Percentiles rank a stretch among this genome's conserved stretches.
These are phyloP conservation scores for Agrilus cyanescens DNA, from an alignment of 2,888 invertebrate genomes.

Conservation along the genomic window DNA sequence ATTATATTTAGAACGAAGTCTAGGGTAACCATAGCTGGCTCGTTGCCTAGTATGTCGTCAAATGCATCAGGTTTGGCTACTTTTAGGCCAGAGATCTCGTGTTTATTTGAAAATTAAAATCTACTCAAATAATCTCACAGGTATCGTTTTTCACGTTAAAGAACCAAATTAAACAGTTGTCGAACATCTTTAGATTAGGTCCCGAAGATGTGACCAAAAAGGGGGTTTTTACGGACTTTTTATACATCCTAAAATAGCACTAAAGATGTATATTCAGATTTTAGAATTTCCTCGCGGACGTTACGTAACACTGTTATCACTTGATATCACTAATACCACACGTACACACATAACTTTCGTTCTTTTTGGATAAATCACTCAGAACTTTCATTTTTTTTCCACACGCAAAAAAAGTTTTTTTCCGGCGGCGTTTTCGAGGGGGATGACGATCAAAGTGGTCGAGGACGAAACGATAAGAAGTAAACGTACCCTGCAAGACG, in stretches of 20 bases:
- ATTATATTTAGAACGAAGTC: conserved; percentile 32
- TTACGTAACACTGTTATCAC: too few relatives aligned
- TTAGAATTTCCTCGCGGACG: too few relatives aligned
- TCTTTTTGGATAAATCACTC: conserved; percentile 2
- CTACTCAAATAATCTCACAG: conserved; percentile 8
- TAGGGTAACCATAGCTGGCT: conserved; percentile 32
- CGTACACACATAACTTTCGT: conserved; percentile 8
- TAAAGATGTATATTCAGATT: too few relatives aligned
- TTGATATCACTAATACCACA: conserved; percentile 2
- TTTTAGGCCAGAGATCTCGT: conserved; percentile 27
- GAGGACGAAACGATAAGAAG: background rate
- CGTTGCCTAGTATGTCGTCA: conserved; percentile 31
- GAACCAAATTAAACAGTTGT: background rate
- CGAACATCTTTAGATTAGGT: background rate
- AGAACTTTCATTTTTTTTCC: background rate
- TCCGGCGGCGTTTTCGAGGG: too few relatives aligned
- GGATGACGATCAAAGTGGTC: background rate
- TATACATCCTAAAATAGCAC: too few relatives aligned
- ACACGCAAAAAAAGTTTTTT: too few relatives aligned
- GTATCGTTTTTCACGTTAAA: conserved; percentile 6
- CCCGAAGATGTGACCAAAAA: background rate
- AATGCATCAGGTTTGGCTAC: conserved; percentile 30
- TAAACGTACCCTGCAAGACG: conserved; percentile 44
- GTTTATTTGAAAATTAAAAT: conserved; percentile 19
- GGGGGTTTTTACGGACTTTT: background rate